These are phyloP conservation scores for Teleogryllus oceanicus DNA, from an alignment of 2,888 invertebrate species.

Conservation along the genomic window DNA sequence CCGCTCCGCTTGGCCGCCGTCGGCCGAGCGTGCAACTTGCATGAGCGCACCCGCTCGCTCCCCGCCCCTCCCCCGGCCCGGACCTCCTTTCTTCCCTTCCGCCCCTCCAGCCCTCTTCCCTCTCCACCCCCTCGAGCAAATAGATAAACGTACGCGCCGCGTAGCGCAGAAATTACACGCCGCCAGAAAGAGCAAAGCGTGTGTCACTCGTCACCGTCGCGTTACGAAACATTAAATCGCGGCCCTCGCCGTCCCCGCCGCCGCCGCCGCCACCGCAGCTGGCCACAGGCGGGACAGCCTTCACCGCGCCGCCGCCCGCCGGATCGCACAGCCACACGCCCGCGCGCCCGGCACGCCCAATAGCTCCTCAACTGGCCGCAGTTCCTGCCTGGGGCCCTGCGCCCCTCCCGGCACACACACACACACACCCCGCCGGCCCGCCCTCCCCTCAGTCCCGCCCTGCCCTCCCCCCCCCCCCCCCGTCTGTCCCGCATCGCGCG, in stretches of 20 bases:
- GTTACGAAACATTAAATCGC: conserved; percentile 18
- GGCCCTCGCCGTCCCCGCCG: background rate
- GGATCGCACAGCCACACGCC: background rate
- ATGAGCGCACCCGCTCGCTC: background rate
- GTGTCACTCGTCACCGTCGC: conserved; percentile 18
- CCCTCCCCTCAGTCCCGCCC: background rate
- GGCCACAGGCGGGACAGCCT: background rate
- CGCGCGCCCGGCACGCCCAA: conserved; percentile 7
- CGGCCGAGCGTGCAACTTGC: background rate
- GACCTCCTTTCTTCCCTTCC: no score
- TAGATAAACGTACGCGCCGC: conserved; percentile 2
- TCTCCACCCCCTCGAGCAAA: background rate
- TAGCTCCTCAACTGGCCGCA: conserved; percentile 18
- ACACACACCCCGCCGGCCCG: background rate
- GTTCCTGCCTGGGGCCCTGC: background rate
- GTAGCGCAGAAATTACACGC: conserved; percentile 7
- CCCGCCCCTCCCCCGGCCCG: no score
- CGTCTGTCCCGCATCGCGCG: background rate
- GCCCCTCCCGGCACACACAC: background rate
- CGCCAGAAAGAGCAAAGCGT: conserved; percentile 3
- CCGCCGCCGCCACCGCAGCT: background rate
- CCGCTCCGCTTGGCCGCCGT: background rate
- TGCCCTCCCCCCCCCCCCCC: background rate
- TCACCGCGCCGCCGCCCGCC: background rate
- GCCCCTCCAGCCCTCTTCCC: background rate